Evolutionary conservation across 1,140 invertebrate species (phyloP), one percentile per base, ranked within the genome.

Genomic region (Lepidurus apus): DNA sequence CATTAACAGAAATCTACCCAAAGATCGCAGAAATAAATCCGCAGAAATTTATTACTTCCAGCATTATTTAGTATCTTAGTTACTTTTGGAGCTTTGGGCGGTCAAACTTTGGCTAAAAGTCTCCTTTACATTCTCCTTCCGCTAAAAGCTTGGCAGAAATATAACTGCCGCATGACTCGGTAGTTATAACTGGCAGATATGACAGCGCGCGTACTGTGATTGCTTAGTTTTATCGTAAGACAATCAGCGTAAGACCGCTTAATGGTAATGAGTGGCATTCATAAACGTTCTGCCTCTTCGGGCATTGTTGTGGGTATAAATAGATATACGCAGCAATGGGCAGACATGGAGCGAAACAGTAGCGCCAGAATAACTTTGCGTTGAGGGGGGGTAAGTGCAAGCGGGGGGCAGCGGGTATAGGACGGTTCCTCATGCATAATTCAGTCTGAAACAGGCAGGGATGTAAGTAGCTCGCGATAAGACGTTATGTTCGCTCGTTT

Each of bases 401-500:
- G 53, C 21, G 21, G 21, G 17, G 53, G 53, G 53, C 26, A 34
- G 2, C 26, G 53, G 53, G 53, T 65, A 65, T 21, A 65, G 53
- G 21, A 65, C 53, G 17, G 21, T 65, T 65, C 53, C 53, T 65
- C 53, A 65, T 65, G 53, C 53, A 65, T 65, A 65, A 65, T 65
- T 65, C 53, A 65, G 53, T n/a, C 53, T 7, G 53, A n/a, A 65
- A 65, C 53, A n/a, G 53, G 53, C 17, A 65, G 53, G 21, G 53
- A 65, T 65, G 53, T 65, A 65, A 65, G 53, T 65, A 65, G 53
- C n/a, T 65, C 8, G 53, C 53, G 53, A 65, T 65, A 65, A 65
- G 53, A 65, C 53, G 53, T 65, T 65, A 65, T 65, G 53, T 65
- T 65, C 53, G 53, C 53, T 65, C 53, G 53, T 65, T 65, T 65